Evolutionary conservation across 1,140 invertebrate genomes (phyloP).

Genomic region (Contarinia nasturtii): DNA sequence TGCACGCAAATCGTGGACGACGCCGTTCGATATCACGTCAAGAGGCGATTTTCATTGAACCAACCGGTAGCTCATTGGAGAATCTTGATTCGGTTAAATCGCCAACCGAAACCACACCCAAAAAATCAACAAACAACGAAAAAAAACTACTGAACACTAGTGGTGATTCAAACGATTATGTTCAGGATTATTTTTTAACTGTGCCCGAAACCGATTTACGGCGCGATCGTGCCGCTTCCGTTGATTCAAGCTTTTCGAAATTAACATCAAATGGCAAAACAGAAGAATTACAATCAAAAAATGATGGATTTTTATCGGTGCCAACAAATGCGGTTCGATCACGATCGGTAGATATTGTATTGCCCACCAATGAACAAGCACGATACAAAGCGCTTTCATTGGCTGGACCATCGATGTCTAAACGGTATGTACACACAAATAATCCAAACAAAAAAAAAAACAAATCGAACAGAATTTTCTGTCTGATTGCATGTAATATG

Average conservation of each 20-base stretch:
- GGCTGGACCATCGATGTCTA: constrained; percentile 20
- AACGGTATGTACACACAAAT: neutral
- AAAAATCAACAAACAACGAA: constrained; percentile 10
- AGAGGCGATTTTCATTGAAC: constrained; percentile 56
- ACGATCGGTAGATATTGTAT: constrained; percentile 72
- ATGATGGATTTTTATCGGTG: constrained; percentile 37
- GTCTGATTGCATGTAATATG: too few species aligned
- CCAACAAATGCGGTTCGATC: constrained; percentile 54
- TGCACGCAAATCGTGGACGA: constrained; percentile 25
- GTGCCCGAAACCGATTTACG: constrained; percentile 50
- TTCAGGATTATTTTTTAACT: constrained; percentile 55
- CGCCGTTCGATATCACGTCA: constrained; percentile 51
- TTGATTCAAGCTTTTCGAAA: constrained; percentile 63
- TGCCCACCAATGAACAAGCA: constrained; percentile 69
- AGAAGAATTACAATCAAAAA: constrained; percentile 39
- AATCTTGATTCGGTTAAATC: constrained; percentile 35
- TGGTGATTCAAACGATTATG: constrained; percentile 20
- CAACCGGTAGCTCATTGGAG: constrained; percentile 41
- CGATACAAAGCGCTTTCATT: constrained; percentile 59
- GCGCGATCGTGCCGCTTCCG: constrained; percentile 61
- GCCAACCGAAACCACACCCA: constrained; percentile 16
- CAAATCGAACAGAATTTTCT: too few species aligned
- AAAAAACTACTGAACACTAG: constrained; percentile 1
- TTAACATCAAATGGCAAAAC: constrained; percentile 42
- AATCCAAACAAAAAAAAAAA: too few species aligned